A percentile compares a stretch with the other conserved stretches of the same genome.
Evolutionary conservation across 2,113 vertebrate genomes (phyloP).

Genomic region (Oncorhynchus kisutch): DNA sequence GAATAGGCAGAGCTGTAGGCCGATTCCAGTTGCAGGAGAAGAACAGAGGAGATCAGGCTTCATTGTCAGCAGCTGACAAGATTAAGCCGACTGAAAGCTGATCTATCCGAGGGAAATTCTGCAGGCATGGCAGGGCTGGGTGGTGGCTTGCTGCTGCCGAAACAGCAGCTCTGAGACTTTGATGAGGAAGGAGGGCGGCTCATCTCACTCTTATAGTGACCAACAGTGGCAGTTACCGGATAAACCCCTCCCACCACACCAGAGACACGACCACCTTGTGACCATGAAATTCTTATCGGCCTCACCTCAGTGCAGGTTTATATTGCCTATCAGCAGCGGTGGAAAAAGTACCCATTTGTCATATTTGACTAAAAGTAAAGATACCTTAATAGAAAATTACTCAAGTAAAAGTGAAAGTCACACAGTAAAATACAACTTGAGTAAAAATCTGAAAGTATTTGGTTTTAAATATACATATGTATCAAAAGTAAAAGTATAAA

Average conservation of each 20-base stretch:
- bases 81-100: conserved; percentile 71
- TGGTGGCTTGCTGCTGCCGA: conserved; percentile 49
- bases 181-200: conserved; percentile 41
- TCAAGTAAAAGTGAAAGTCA: too few species aligned
- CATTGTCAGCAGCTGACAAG: conserved; percentile 72
- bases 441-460: too few species aligned
- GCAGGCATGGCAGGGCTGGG: neutral
- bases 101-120: conserved; percentile 59
- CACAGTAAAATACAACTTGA: too few species aligned
- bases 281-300: conserved; percentile 61
- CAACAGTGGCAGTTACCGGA: neutral
- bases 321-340: conserved; percentile 6
- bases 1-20: conserved; percentile 63
- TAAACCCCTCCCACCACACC: conserved; percentile 10
- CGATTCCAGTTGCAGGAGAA: conserved; percentile 54
- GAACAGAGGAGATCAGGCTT: conserved; percentile 71
- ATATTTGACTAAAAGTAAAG: too few species aligned
- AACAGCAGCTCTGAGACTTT: conserved; percentile 63
- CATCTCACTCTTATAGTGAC: conserved; percentile 35
- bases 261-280: conserved; percentile 33
- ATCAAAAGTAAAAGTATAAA: too few species aligned
- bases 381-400: too few species aligned
- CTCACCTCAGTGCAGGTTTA: conserved; percentile 24
- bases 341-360: too few species aligned
- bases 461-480: too few species aligned